Conservation (phyloP, 2,888 invertebrate species). For the Megastigmus dorsalis region DNA sequence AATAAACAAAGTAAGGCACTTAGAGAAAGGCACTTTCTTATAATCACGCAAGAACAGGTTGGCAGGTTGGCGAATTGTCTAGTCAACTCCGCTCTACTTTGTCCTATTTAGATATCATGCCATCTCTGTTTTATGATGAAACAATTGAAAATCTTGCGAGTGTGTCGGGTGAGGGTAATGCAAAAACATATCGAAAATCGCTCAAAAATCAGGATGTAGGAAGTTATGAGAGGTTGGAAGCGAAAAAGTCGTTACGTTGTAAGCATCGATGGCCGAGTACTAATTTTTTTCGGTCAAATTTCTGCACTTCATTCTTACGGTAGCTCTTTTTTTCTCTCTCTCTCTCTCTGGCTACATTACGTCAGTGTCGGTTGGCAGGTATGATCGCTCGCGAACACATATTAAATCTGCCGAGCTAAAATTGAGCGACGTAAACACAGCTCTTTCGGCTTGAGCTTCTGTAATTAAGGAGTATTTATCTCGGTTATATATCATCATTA, state of each 20-base stretch:
- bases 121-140: conserved; percentile 8
- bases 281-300: neutral
- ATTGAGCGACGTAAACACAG: too few species aligned
- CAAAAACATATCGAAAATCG: neutral
- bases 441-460: neutral
- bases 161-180: neutral
- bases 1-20: too few species aligned
- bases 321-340: neutral
- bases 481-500: neutral
- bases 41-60: conserved; percentile 10
- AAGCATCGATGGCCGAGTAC: too few species aligned
- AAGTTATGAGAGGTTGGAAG: neutral
- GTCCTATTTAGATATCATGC: neutral
- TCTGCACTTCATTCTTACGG: neutral
- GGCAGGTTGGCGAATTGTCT: neutral
- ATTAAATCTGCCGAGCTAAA: neutral
- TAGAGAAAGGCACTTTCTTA: conserved; percentile 11
- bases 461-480: neutral
- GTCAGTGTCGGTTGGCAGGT: neutral
- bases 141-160: conserved; percentile 22
- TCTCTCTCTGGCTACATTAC: neutral
- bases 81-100: conserved; percentile 4
- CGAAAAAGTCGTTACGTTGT: neutral
- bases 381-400: neutral
- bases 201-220: neutral